phyloP scores from a whole-genome alignment of 2,888 invertebrate genomes.

The Rhogogaster chlorosoma region DNA sequence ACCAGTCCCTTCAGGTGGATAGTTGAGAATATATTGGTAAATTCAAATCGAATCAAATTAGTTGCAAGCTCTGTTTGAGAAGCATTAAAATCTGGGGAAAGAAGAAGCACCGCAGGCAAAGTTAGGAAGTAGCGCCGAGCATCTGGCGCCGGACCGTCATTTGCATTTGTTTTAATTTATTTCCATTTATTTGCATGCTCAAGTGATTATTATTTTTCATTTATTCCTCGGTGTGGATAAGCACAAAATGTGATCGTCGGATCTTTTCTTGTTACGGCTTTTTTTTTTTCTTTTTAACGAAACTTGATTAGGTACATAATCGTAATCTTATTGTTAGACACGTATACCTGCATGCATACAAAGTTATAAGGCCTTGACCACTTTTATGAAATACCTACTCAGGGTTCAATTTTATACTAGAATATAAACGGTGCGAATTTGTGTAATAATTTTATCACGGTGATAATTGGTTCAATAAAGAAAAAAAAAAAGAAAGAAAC shows the following conservation, averaged over 20 bases:
- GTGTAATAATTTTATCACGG: background rate
- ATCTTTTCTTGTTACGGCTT: background rate
- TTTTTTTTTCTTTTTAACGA: background rate
- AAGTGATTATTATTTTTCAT: slow-evolving; percentile 6
- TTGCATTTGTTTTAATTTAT: slow-evolving; percentile 36
- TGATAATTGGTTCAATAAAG: slow-evolving; percentile 17
- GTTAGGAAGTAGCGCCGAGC: slow-evolving; percentile 16
- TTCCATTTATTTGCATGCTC: slow-evolving; percentile 24
- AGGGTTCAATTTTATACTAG: background rate
- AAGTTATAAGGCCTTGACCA: slow-evolving; percentile 10
- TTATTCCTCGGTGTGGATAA: slow-evolving; percentile 1
- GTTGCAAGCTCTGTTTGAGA: background rate
- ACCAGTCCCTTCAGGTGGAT: background rate
- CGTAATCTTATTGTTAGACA: background rate
- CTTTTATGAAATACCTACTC: background rate
- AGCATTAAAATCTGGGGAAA: background rate
- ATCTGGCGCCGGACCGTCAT: slow-evolving; percentile 13
- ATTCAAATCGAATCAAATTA: slow-evolving; percentile 19
- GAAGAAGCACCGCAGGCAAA: background rate
- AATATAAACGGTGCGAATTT: background rate
- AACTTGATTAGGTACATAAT: slow-evolving; percentile 28
- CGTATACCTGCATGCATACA: background rate
- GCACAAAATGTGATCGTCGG: background rate
- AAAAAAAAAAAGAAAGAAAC: slow-evolving; percentile 3
- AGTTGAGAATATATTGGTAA: background rate